phyloP scores from a whole-genome alignment of 92 coral and sea anemone genomes.

The Chrysogorgia sp. region DNA sequence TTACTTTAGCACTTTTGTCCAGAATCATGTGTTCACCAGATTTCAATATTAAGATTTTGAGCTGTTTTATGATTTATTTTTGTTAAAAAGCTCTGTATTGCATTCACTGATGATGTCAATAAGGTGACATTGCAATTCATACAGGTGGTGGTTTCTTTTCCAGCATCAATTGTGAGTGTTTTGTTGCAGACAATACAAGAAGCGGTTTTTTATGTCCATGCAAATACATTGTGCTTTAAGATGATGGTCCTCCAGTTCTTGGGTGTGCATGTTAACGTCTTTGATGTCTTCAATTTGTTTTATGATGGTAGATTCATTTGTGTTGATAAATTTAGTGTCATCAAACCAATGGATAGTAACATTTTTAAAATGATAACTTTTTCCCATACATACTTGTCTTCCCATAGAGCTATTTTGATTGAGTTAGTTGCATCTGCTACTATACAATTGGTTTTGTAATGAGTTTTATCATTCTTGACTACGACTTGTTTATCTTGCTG shows the following conservation, averaged over 20 bases:
- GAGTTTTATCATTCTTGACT: too few relatives aligned
- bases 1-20: too few relatives aligned
- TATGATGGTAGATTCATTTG: slow-evolving; percentile 45
- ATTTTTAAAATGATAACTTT: slow-evolving; percentile 55
- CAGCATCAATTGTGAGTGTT: slow-evolving; percentile 43
- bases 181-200: slow-evolving; percentile 58
- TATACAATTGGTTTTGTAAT: neutral
- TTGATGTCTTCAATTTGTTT: slow-evolving; percentile 37
- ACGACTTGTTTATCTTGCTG: slow-evolving; percentile 6
- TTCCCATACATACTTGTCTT: slow-evolving; percentile 7
- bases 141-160: too few relatives aligned
- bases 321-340: slow-evolving; percentile 49
- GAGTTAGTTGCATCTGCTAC: too few relatives aligned
- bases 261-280: slow-evolving; percentile 30
- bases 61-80: too few relatives aligned
- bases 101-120: too few relatives aligned
- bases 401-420: slow-evolving; percentile 10
- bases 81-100: too few relatives aligned
- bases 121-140: too few relatives aligned
- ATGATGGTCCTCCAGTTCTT: slow-evolving; percentile 32
- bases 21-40: too few relatives aligned
- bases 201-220: slow-evolving; percentile 60
- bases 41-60: too few relatives aligned
- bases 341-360: slow-evolving; percentile 45
- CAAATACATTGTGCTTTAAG: slow-evolving; percentile 61